A percentile compares a stretch with the other conserved stretches of the same genome.
Evolutionary conservation across 2,888 invertebrate species (phyloP).

Genomic region (Sphinx pinastri): DNA sequence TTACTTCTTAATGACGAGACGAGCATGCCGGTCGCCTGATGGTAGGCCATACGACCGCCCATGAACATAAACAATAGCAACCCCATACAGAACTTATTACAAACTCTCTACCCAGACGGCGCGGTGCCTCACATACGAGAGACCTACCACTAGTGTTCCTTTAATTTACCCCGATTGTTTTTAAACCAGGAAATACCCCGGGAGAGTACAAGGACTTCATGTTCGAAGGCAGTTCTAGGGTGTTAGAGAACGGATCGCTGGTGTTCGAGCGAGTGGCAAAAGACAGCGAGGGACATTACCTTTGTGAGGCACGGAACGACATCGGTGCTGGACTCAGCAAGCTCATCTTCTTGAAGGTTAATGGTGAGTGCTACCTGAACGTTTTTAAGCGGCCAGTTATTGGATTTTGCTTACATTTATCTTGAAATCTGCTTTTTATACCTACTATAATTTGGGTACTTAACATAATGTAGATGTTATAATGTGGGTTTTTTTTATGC

Average conservation of each 20-base stretch:
- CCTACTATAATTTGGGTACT: no score
- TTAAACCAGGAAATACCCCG: conserved; percentile 81
- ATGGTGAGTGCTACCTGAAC: conserved; percentile 85
- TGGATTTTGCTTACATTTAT: neutral
- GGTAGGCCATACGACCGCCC: no score
- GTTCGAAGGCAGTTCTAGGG: conserved; percentile 90
- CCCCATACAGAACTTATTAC: no score
- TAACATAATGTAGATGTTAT: no score
- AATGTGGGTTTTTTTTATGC: no score
- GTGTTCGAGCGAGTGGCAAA: conserved; percentile 92
- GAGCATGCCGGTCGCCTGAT: no score
- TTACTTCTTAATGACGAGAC: no score
- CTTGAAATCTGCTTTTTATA: no score
- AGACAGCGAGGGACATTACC: conserved; percentile 94
- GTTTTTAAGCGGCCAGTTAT: neutral
- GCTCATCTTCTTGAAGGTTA: conserved; percentile 94
- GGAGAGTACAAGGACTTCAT: conserved; percentile 93
- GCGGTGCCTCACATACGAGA: no score
- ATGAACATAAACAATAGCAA: no score
- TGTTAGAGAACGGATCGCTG: conserved; percentile 92
- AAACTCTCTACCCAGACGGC: no score
- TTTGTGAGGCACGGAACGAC: conserved; percentile 96
- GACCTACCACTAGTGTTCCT: no score
- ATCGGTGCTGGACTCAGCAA: conserved; percentile 96
- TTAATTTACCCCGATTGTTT: neutral